Conservation (phyloP, 2,888 invertebrate genomes). For the Creontiades dilutus region DNA sequence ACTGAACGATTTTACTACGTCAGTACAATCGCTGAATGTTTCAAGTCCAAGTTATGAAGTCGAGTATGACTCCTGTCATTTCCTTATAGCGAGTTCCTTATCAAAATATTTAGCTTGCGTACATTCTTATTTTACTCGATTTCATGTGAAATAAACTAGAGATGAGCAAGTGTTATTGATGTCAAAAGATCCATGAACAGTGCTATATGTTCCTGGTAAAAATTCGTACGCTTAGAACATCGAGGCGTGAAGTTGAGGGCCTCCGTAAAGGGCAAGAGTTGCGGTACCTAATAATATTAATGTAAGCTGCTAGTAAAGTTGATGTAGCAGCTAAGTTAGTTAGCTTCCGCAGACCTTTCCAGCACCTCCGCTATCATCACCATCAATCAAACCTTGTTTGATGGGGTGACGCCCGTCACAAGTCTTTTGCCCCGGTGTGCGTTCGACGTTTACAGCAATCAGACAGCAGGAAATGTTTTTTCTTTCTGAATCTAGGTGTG, state of each 20-base stretch:
- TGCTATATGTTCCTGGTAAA: too few species aligned
- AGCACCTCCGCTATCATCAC: slow-evolving; percentile 29
- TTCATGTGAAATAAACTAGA: too few species aligned
- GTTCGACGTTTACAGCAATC: background rate
- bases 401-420: background rate
- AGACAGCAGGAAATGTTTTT: background rate
- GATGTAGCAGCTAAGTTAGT: slow-evolving; percentile 43
- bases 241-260: background rate
- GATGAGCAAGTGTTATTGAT: too few species aligned
- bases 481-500: too few species aligned
- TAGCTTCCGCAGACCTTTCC: slow-evolving; percentile 29
- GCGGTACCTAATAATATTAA: slow-evolving; percentile 38
- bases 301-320: slow-evolving; percentile 42
- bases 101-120: too few species aligned
- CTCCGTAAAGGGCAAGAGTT: background rate
- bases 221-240: background rate
- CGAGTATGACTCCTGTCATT: too few species aligned
- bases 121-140: too few species aligned
- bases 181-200: too few species aligned
- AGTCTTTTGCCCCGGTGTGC: background rate
- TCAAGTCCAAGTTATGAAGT: too few species aligned
- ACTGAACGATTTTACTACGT: too few species aligned
- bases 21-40: too few species aligned
- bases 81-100: too few species aligned
- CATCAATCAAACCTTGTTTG: slow-evolving; percentile 54